These are phyloP conservation scores for Leptobrachium leishanense DNA, from an alignment of 2,113 vertebrate species.

Conservation along the genomic window DNA sequence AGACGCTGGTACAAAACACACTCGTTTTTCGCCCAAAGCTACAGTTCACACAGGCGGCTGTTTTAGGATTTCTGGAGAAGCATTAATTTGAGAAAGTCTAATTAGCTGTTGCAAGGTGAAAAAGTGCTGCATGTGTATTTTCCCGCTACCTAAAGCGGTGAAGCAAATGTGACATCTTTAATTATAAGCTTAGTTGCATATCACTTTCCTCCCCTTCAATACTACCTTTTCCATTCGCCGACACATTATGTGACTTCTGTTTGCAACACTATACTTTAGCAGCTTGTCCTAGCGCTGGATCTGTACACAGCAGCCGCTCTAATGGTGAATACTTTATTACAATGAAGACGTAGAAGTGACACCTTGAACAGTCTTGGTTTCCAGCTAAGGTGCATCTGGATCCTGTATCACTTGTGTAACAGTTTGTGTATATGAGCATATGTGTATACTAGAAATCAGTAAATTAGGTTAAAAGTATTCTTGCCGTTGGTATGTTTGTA, in stretches of 20 bases:
- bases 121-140: conserved; percentile 48
- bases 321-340: conserved; percentile 20
- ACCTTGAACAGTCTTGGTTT: conserved; percentile 27
- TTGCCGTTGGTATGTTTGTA: too few relatives aligned
- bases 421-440: too few relatives aligned
- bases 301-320: conserved; percentile 12
- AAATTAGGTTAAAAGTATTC: too few relatives aligned
- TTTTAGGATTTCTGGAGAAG: conserved; percentile 31
- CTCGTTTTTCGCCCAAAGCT: conserved; percentile 30
- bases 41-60: conserved; percentile 34
- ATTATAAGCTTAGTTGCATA: conserved; percentile 42
- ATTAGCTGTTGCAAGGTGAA: conserved; percentile 48
- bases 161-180: conserved; percentile 48
- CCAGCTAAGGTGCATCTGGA: not conserved
- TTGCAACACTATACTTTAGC: conserved; percentile 43
- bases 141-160: conserved; percentile 41
- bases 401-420: too few relatives aligned
- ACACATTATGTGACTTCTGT: conserved; percentile 28
- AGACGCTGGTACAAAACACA: conserved; percentile 13
- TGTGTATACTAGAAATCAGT: too few relatives aligned
- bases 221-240: conserved; percentile 33
- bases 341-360: conserved; percentile 23
- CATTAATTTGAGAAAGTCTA: conserved; percentile 44
- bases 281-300: conserved; percentile 21
- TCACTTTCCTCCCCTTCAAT: conserved; percentile 30